Base-by-base conservation (phyloP, 2,113 vertebrate genomes). In the Salminus brasiliensis region DNA sequence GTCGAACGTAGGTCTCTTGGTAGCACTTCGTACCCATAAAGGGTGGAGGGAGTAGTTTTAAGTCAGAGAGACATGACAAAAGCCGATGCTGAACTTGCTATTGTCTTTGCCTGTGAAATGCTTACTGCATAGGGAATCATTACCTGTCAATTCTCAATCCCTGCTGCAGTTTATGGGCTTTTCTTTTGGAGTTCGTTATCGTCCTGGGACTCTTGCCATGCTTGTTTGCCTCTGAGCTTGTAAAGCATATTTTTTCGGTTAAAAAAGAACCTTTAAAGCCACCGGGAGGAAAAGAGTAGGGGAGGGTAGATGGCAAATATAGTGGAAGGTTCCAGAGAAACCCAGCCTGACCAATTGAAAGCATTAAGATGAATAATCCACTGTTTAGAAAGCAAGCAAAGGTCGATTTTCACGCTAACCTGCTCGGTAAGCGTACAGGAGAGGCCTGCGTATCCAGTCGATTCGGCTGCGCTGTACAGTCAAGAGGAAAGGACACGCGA, bases 361-460 rank as follows among this genome's bases (percentile, higher is more conserved):
- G 82, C 88, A 90, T 88, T 87, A 87, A 84, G 87, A 85, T 88
- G 79, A 87, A 89, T 86, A 87, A 91, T 90, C 84, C 87, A 85
- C 84, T 87, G 89, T 92, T 92, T 88, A 88, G 83, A 91, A 92
- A 91, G 82, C 85, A 86, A 86, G 90, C 87, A 90, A 92, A 91
- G 89, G 90, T 93, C 90, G 87, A 89, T 91, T 85, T 91, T 87
- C 87, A 90, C 83, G 84, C 89, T 89, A 67, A 88, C 52, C 88
- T 86, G 88, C 87, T 85, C 88, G 76, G 88, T 87, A 86, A 87
- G 84, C 86, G 81, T 74, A 82, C 83, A 89, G 85, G 72, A 85
- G 81, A 86, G 83, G 69, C 67, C 49, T 11, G 80, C 76, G 68
- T 81, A 88, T 86, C 78, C 66, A 86, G 87, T 90, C 87, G 79